Evolutionary conservation across 2,797 vertebrate genomes (phyloP).

Genomic region (Tarsius wallacei): DNA sequence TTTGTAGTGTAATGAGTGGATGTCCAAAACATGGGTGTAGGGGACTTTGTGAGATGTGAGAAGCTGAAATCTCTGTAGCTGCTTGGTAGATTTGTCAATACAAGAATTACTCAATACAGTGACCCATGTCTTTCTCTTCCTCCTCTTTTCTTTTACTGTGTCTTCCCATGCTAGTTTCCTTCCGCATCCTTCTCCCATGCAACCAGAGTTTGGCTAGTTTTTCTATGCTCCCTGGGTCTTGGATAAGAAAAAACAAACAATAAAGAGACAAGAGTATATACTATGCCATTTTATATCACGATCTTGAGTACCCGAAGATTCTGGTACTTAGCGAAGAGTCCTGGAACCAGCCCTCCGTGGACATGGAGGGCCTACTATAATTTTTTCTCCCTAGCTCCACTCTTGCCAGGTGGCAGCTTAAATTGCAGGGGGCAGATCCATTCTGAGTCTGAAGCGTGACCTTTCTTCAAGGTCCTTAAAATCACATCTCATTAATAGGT

Average conservation of each 20-base stretch:
- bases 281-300: background rate
- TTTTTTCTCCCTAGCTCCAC: background rate
- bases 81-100: background rate
- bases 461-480: background rate
- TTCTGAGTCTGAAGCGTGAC: background rate
- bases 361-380: background rate
- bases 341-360: background rate
- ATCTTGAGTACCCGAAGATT: background rate
- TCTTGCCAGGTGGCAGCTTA: background rate
- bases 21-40: background rate
- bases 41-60: background rate
- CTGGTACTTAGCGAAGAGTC: background rate
- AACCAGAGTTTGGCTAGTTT: background rate
- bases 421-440: accelerated
- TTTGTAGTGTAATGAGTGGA: background rate
- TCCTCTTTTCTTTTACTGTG: background rate
- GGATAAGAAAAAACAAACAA: background rate
- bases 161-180: background rate
- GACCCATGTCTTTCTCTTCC: no score
- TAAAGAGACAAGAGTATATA: background rate
- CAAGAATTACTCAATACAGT: background rate
- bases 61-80: background rate
- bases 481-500: background rate
- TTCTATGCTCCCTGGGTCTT: background rate
- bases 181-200: background rate